These are phyloP conservation scores for Gobionotothen gibberifrons DNA, from an alignment of 2,797 vertebrate genomes.

Conservation along the genomic window DNA sequence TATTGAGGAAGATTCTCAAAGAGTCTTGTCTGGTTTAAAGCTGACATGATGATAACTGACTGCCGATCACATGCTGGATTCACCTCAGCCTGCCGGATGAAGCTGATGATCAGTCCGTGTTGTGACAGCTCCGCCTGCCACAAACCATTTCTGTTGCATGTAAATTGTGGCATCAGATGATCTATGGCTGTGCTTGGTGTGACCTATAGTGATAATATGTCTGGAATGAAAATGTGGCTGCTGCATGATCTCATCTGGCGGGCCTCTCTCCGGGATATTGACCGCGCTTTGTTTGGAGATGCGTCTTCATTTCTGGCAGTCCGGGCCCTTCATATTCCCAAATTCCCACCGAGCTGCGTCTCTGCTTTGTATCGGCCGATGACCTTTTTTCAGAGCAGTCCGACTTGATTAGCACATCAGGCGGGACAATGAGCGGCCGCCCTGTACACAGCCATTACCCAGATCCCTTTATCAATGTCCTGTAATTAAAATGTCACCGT, in stretches of 20 bases:
- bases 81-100: slow-evolving; percentile 14
- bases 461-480: slow-evolving; percentile 91
- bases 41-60: slow-evolving; percentile 1
- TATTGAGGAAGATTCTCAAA: not conserved
- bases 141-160: slow-evolving; percentile 39
- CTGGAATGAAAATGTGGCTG: slow-evolving; percentile 50
- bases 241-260: slow-evolving; percentile 71
- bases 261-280: slow-evolving; percentile 70
- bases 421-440: slow-evolving; percentile 74
- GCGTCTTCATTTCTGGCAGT: slow-evolving; percentile 76
- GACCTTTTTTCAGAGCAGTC: slow-evolving; percentile 78
- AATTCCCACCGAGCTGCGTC: slow-evolving; percentile 64
- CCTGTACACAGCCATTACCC: slow-evolving; percentile 80
- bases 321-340: slow-evolving; percentile 64
- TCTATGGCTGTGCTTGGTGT: slow-evolving; percentile 54
- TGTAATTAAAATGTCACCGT: slow-evolving; percentile 98
- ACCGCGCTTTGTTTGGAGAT: slow-evolving; percentile 78
- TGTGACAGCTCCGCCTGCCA: slow-evolving; percentile 34
- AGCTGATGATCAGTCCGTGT: slow-evolving; percentile 8
- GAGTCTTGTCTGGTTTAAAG: not conserved
- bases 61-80: slow-evolving; percentile 8
- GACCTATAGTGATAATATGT: slow-evolving; percentile 75
- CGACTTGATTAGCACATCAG: slow-evolving; percentile 81
- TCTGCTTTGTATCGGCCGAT: slow-evolving; percentile 65
- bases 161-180: slow-evolving; percentile 62